A percentile compares a stretch with the other conserved stretches of the same genome.
Conservation (phyloP, 2,797 vertebrate genomes). For the Limnodromus scolopaceus region DNA sequence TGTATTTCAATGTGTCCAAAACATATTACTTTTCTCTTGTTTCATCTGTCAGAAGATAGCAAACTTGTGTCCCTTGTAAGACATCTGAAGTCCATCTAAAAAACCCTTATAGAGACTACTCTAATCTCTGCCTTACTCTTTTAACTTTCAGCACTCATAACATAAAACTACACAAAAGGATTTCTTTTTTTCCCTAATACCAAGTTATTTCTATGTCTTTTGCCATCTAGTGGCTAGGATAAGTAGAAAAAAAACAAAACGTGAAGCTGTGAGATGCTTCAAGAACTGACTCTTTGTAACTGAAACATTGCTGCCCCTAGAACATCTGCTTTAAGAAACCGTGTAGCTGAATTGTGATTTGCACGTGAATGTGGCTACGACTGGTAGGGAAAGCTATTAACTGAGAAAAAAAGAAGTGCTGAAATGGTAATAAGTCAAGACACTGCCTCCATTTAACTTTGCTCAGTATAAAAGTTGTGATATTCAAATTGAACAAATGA, state of each 20-base stretch:
- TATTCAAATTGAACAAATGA: neutral
- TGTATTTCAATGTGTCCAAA: neutral
- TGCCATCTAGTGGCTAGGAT: neutral
- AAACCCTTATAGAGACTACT: neutral
- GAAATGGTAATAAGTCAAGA: neutral
- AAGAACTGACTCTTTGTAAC: neutral
- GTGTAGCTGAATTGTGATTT: neutral
- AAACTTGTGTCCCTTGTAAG: neutral
- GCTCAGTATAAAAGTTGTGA: neutral
- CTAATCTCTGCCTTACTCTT: neutral
- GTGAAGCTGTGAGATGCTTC: neutral
- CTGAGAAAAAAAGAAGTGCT: neutral
- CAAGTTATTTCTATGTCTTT: neutral
- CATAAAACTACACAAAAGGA: neutral
- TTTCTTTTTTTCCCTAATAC: neutral
- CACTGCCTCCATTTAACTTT: neutral
- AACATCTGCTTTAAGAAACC: neutral
- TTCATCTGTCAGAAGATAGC: neutral
- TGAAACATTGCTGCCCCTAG: neutral
- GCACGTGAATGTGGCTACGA: rapidly evolving
- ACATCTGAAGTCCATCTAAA: neutral
- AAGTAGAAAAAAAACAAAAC: neutral
- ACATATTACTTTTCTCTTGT: neutral
- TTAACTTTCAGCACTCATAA: neutral
- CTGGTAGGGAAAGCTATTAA: neutral